Percentiles rank a stretch among this genome's conserved stretches.
Evolutionary conservation across 2,888 invertebrate species (phyloP).

Genomic region (Proisotoma minuta): DNA sequence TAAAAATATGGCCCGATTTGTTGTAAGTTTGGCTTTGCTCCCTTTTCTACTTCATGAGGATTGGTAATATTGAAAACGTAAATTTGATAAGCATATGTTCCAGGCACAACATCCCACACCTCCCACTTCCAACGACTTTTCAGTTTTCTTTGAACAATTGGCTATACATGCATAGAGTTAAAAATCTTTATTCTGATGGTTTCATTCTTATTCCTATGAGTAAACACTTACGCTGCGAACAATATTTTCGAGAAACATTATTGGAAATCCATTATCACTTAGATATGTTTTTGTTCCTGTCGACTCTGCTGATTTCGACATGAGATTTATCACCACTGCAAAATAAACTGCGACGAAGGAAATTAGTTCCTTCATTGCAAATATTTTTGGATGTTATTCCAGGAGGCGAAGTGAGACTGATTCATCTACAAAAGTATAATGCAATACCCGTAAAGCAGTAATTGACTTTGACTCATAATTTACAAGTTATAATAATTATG

Average conservation of each 20-base stretch:
- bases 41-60: conserved; percentile 33
- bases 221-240: conserved; percentile 29
- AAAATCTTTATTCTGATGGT: not conserved
- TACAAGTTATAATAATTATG: too few species aligned
- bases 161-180: conserved; percentile 16
- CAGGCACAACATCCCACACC: conserved; percentile 42
- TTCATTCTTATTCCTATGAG: not conserved
- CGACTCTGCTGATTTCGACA: not conserved
- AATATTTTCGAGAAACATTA: conserved; percentile 24
- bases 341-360: too few species aligned
- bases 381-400: too few species aligned
- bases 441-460: too few species aligned
- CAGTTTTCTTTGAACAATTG: conserved; percentile 28
- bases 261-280: conserved; percentile 35
- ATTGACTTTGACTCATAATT: too few species aligned
- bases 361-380: too few species aligned
- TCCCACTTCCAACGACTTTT: conserved; percentile 44
- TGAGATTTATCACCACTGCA: too few species aligned
- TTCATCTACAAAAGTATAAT: too few species aligned
- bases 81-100: conserved; percentile 31
- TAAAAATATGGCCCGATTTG: conserved; percentile 39
- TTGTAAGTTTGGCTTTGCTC: conserved; percentile 30
- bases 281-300: conserved; percentile 26
- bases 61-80: conserved; percentile 40
- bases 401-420: too few species aligned